These are phyloP conservation scores for Meda fulgida DNA, from an alignment of 2,797 vertebrate species.

Conservation along the genomic window DNA sequence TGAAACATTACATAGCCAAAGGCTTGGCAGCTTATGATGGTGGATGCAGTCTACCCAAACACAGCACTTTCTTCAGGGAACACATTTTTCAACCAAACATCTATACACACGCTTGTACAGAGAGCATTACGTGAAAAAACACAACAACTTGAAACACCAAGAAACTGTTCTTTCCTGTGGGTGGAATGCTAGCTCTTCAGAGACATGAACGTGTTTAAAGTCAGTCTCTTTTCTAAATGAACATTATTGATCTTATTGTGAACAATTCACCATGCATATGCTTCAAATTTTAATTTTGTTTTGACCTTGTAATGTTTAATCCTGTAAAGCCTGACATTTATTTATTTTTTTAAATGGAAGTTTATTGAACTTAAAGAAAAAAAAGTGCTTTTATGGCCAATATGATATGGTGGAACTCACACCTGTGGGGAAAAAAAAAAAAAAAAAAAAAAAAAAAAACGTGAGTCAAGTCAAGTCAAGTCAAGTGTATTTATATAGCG, in stretches of 20 bases:
- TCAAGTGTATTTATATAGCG: too few species aligned
- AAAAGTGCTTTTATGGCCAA: not conserved
- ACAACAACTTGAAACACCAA: constrained; percentile 19
- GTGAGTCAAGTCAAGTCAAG: too few species aligned
- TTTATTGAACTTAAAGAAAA: not conserved
- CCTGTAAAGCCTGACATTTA: not conserved
- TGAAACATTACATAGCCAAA: constrained; percentile 59
- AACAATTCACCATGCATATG: not conserved
- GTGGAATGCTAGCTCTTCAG: constrained; percentile 11
- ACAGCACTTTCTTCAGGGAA: constrained; percentile 51
- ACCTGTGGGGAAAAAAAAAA: too few species aligned
- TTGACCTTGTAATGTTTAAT: not conserved
- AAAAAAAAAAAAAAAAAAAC: too few species aligned
- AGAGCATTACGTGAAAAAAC: constrained; percentile 31
- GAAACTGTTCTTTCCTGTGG: constrained; percentile 19
- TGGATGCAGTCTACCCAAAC: constrained; percentile 49
- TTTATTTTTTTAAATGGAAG: not conserved
- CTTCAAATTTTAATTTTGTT: not conserved
- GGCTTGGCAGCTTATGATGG: constrained; percentile 54
- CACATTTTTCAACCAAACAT: constrained; percentile 47
- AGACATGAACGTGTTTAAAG: constrained; percentile 21
- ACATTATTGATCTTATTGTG: not conserved
- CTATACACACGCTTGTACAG: constrained; percentile 16
- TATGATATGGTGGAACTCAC: not conserved
- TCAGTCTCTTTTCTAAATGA: constrained; percentile 2